These are phyloP conservation scores for Leptinotarsa defecta DNA, from an alignment of 1,140 invertebrate genomes.

Conservation along the genomic window DNA sequence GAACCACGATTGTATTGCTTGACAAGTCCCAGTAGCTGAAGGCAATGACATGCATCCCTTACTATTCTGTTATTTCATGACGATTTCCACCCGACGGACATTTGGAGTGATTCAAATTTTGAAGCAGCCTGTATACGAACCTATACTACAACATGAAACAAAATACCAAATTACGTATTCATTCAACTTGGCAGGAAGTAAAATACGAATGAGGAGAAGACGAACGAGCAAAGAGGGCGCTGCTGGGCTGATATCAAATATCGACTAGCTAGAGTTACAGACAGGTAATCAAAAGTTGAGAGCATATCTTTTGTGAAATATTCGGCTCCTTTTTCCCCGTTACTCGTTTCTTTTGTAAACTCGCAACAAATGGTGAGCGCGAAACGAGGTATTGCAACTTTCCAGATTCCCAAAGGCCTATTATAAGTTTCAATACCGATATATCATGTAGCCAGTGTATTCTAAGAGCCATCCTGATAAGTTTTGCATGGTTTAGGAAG, in stretches of 20 bases:
- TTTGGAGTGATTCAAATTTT: too few relatives aligned
- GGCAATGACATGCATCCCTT: too few relatives aligned
- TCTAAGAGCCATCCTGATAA: conserved; percentile 46
- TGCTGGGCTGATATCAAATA: conserved; percentile 32
- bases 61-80: too few relatives aligned
- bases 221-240: too few relatives aligned
- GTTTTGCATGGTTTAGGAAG: conserved; percentile 57
- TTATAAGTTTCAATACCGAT: conserved; percentile 57
- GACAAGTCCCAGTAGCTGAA: too few relatives aligned
- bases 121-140: too few relatives aligned
- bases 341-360: conserved; percentile 40
- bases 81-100: too few relatives aligned
- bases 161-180: too few relatives aligned
- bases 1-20: too few relatives aligned
- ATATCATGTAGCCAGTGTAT: conserved; percentile 52
- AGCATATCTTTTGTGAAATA: conserved; percentile 40
- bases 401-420: conserved; percentile 50
- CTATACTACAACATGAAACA: too few relatives aligned
- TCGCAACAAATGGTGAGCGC: conserved; percentile 43
- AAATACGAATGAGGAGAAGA: too few relatives aligned
- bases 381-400: conserved; percentile 13
- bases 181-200: too few relatives aligned
- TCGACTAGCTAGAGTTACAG: conserved; percentile 28
- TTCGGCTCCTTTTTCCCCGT: conserved; percentile 42
- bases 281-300: conserved; percentile 50